These are phyloP conservation scores for Cylindroiulus punctatus DNA, from an alignment of 2,888 invertebrate species.

Conservation along the genomic window DNA sequence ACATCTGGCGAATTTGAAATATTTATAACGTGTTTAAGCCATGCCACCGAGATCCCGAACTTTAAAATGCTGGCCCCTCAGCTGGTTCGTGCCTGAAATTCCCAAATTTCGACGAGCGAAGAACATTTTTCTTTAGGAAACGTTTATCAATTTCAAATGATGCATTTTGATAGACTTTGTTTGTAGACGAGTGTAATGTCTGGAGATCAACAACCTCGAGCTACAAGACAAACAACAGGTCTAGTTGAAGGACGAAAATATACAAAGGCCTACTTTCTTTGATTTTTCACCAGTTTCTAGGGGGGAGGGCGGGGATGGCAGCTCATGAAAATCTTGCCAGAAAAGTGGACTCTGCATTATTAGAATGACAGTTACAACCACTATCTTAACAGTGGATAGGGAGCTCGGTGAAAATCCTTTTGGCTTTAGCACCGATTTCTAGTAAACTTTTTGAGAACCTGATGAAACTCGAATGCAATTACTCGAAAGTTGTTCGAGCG, in stretches of 20 bases:
- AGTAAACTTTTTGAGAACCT: background rate
- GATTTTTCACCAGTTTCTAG: background rate
- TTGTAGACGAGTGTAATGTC: slow-evolving; percentile 32
- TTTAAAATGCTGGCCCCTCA: background rate
- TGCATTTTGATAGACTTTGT: slow-evolving; percentile 37
- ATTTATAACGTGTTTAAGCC: background rate
- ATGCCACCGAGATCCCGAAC: background rate
- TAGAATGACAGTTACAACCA: slow-evolving; percentile 8
- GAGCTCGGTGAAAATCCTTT: background rate
- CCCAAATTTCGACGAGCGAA: background rate
- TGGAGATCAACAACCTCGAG: slow-evolving; percentile 37
- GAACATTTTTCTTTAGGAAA: background rate
- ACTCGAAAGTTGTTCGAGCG: slow-evolving; percentile 27
- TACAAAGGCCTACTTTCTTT: slow-evolving; percentile 42
- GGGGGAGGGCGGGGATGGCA: background rate
- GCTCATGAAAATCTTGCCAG: background rate
- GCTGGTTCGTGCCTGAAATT: slow-evolving; percentile 6
- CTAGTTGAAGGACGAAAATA: slow-evolving; percentile 37
- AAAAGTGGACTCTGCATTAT: background rate
- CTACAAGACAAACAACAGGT: slow-evolving; percentile 37
- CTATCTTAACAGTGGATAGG: background rate
- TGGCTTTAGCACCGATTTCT: background rate
- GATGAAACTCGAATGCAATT: slow-evolving; percentile 13
- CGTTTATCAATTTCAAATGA: slow-evolving; percentile 29
- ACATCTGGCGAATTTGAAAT: background rate